Conservation (phyloP, 2,888 invertebrate species). For the Diadegma fenestrale region DNA sequence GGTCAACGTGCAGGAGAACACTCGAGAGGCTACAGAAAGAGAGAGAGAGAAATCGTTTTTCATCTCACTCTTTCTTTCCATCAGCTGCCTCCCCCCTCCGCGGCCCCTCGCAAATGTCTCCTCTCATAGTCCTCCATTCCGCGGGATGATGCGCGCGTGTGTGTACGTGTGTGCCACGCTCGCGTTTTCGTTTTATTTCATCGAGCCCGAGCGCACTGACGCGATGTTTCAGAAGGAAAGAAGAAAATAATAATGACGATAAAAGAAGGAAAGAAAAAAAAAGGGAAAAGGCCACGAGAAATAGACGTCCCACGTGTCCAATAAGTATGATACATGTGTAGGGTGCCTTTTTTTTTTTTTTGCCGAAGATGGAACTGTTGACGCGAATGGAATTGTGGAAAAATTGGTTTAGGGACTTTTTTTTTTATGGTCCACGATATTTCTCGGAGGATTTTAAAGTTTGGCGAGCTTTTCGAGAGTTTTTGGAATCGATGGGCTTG, state of each 20-base stretch:
- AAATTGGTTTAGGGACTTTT: neutral
- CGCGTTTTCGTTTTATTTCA: conserved; percentile 60
- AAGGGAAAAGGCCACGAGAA: neutral
- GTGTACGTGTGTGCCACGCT: conserved; percentile 38
- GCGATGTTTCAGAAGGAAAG: conserved; percentile 34
- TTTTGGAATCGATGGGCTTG: neutral
- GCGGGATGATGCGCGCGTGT: conserved; percentile 10
- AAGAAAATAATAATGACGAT: conserved; percentile 11
- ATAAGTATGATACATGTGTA: conserved; percentile 19
- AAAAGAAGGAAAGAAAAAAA: conserved; percentile 25
- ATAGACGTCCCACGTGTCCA: conserved; percentile 14
- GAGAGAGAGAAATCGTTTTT: conserved; percentile 50
- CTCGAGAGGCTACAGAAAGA: conserved; percentile 26
- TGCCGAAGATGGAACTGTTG: neutral
- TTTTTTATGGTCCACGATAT: neutral
- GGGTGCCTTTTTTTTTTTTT: neutral
- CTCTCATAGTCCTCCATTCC: conserved; percentile 4
- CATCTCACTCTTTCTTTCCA: conserved; percentile 57
- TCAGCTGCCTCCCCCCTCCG: conserved; percentile 52
- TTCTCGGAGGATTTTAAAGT: neutral
- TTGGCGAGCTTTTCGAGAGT: neutral
- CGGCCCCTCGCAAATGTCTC: conserved; percentile 1
- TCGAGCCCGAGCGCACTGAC: conserved; percentile 3
- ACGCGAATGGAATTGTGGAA: neutral
- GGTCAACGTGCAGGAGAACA: conserved; percentile 61